phyloP scores from a whole-genome alignment of 2,888 invertebrate species.

The Coleophora flavipennella region DNA sequence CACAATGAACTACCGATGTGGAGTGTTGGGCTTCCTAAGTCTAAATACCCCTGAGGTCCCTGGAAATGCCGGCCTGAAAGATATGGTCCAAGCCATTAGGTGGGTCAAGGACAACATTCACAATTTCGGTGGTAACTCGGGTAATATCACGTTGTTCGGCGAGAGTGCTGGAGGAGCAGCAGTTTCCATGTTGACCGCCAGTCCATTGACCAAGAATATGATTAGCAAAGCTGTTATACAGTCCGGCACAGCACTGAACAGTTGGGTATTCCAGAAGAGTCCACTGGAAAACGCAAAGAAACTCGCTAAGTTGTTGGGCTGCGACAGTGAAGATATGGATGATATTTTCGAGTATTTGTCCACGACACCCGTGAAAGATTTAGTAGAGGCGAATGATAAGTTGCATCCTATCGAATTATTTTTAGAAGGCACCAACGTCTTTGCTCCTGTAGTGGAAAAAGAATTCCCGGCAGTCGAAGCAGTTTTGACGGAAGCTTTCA shows the following conservation, averaged over 20 bases:
- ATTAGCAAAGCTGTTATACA: conserved; percentile 53
- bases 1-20: conserved; percentile 69
- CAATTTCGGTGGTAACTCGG: conserved; percentile 55
- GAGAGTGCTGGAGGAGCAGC: conserved; percentile 48
- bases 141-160: conserved; percentile 56
- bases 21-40: conserved; percentile 53
- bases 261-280: conserved; percentile 35
- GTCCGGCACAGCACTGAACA: conserved; percentile 41
- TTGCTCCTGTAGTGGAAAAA: conserved; percentile 45
- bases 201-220: conserved; percentile 44
- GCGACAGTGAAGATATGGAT: conserved; percentile 40
- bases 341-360: conserved; percentile 50
- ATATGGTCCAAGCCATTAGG: conserved; percentile 46
- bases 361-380: conserved; percentile 44
- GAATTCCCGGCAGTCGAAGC: conserved; percentile 53
- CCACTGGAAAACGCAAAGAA: conserved; percentile 44
- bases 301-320: conserved; percentile 41
- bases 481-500: conserved; percentile 42
- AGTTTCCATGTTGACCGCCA: conserved; percentile 42
- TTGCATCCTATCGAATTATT: conserved; percentile 16
- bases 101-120: conserved; percentile 59
- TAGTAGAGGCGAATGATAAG: conserved; percentile 38
- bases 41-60: conserved; percentile 59
- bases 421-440: conserved; percentile 19
- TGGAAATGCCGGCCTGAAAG: conserved; percentile 60